Percentiles rank a stretch among this genome's conserved stretches.
Conservation (phyloP, 2,113 vertebrate species). For the Bos taurus region DNA sequence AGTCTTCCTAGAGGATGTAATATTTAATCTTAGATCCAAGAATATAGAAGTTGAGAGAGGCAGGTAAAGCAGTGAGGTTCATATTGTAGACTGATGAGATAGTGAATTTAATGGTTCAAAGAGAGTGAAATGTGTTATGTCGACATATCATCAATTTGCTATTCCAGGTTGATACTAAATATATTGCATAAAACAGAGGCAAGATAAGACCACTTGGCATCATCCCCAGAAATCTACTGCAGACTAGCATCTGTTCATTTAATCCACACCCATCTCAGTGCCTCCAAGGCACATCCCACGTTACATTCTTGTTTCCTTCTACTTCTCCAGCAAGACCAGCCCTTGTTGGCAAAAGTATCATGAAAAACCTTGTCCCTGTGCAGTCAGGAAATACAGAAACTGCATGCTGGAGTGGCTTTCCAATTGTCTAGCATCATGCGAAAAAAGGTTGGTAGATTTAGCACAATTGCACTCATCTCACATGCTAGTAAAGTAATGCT, state of each 20-base stretch:
- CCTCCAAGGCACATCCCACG: neutral
- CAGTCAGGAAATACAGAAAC: neutral
- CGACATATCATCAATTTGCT: neutral
- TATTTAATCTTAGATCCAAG: neutral
- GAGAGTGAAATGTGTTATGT: neutral
- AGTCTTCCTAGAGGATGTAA: neutral
- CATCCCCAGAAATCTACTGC: neutral
- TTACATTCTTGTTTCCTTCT: neutral
- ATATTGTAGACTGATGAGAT: neutral
- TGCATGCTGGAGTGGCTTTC: neutral
- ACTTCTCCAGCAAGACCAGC: neutral
- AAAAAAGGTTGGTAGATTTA: neutral
- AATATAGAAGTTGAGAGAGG: neutral
- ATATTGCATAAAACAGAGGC: neutral
- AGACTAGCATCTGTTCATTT: neutral
- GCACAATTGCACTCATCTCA: neutral
- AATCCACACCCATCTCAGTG: neutral
- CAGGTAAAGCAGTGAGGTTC: neutral
- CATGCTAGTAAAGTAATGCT: too few species aligned
- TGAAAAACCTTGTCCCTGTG: neutral
- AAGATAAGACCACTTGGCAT: neutral
- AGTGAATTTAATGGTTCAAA: neutral
- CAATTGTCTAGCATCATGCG: rapidly evolving
- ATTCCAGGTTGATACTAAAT: neutral
- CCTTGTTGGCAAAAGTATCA: neutral